Conservation (phyloP, 2,113 vertebrate genomes). For the Paramisgurnus dabryanus region DNA sequence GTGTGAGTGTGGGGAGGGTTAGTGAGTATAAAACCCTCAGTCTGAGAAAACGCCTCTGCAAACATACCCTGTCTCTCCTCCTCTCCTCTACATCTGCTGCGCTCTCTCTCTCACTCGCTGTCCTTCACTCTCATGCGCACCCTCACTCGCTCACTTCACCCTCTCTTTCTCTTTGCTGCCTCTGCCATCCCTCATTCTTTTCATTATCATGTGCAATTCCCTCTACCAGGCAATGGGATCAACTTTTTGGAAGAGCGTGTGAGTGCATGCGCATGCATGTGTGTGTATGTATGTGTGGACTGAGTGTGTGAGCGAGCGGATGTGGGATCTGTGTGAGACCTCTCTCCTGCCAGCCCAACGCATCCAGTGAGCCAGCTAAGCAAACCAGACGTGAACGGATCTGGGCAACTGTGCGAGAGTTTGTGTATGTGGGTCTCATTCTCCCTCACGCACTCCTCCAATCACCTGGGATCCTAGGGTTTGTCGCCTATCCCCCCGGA, state of each 20-base stretch:
- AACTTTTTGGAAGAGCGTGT: slow-evolving; percentile 61
- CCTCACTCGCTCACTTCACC: slow-evolving; percentile 32
- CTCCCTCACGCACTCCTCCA: slow-evolving; percentile 65
- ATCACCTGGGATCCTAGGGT: slow-evolving; percentile 64
- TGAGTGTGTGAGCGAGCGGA: slow-evolving; percentile 61
- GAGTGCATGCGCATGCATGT: slow-evolving; percentile 41
- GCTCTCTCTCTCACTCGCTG: slow-evolving; percentile 49
- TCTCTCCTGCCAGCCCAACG: slow-evolving; percentile 37
- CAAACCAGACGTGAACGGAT: slow-evolving; percentile 6
- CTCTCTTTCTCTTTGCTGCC: slow-evolving; percentile 38
- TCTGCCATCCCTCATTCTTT: slow-evolving; percentile 33
- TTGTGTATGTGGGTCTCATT: slow-evolving; percentile 72
- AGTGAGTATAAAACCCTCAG: slow-evolving; percentile 77
- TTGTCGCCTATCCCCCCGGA: slow-evolving; percentile 63
- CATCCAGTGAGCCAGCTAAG: slow-evolving; percentile 30
- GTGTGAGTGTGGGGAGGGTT: slow-evolving; percentile 38
- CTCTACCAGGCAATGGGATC: slow-evolving; percentile 42
- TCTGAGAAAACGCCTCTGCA: slow-evolving; percentile 75
- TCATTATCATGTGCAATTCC: slow-evolving; percentile 43
- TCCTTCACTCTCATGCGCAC: slow-evolving; percentile 32
- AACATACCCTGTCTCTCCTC: slow-evolving; percentile 66
- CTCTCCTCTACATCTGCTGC: slow-evolving; percentile 66
- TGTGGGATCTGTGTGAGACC: slow-evolving; percentile 61
- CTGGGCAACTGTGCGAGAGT: slow-evolving; percentile 43
- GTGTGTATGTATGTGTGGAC: slow-evolving; percentile 39